Conservation (phyloP, 2,113 vertebrate genomes). For the Willisornis vidua region DNA sequence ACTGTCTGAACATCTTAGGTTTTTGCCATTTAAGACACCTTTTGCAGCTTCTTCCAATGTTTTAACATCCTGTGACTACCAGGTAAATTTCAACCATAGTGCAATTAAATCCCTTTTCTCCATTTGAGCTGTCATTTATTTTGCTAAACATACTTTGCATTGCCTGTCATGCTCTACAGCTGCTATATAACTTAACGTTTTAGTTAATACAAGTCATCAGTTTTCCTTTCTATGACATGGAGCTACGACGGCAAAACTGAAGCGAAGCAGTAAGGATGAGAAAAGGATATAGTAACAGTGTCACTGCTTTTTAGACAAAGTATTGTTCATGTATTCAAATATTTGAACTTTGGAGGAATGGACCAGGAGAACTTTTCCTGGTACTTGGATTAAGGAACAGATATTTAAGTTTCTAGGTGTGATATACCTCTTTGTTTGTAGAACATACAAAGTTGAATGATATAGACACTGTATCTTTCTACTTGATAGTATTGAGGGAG, state of each 20-base stretch:
- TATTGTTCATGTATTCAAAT: not conserved
- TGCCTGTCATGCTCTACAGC: not conserved
- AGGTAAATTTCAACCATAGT: not conserved
- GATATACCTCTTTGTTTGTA: not conserved
- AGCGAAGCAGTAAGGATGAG: not conserved
- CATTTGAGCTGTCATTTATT: not conserved
- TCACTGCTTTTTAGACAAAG: not conserved
- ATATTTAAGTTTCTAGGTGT: not conserved
- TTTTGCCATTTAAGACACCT: not conserved
- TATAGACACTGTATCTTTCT: fast-evolving
- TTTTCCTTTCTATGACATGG: not conserved
- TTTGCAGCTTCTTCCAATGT: not conserved
- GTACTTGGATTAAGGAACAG: not conserved
- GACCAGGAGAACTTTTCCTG: not conserved
- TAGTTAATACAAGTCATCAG: not conserved
- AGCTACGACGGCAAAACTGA: not conserved
- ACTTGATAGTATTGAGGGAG: not conserved
- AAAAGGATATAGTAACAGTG: not conserved
- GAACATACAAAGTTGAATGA: not conserved
- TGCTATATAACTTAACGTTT: not conserved
- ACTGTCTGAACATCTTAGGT: not conserved
- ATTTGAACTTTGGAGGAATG: not conserved
- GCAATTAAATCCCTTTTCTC: not conserved
- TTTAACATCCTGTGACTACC: not conserved
- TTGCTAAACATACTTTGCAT: not conserved